Conservation (phyloP, 2,888 invertebrate genomes). For the Lordiphosa andalusiaca region DNA sequence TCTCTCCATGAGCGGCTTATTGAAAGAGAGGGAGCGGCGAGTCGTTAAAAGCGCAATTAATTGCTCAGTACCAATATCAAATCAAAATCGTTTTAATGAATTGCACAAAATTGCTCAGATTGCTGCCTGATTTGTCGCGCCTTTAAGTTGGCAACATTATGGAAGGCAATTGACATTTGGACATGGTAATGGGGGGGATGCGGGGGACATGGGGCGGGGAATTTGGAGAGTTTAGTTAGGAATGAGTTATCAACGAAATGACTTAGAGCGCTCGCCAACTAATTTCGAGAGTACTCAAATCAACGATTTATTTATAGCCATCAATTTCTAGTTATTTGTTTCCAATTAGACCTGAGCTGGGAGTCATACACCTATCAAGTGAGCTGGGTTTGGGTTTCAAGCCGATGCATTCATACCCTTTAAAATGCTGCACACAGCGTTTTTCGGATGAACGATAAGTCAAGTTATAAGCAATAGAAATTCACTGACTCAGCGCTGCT, state of each 20-base stretch:
- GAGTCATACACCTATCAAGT: too few species aligned
- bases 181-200: conserved; percentile 15
- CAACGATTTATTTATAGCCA: conserved; percentile 53
- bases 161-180: conserved; percentile 45
- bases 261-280: too few species aligned
- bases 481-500: too few species aligned
- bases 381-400: too few species aligned
- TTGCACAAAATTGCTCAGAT: conserved; percentile 67
- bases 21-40: conserved; percentile 10
- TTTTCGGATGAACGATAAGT: too few species aligned
- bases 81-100: conserved; percentile 70
- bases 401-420: too few species aligned
- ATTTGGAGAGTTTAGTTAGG: neutral
- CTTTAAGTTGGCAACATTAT: conserved; percentile 44
- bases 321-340: conserved; percentile 65
- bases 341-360: conserved; percentile 53
- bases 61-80: conserved; percentile 59
- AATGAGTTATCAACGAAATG: too few species aligned
- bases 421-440: too few species aligned
- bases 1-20: conserved; percentile 30
- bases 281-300: conserved; percentile 25
- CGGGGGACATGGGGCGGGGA: neutral
- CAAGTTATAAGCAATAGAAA: too few species aligned
- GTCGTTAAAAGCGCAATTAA: conserved; percentile 67
- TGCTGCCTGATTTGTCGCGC: conserved; percentile 44